These are phyloP conservation scores for Toxotes chatareus DNA, from an alignment of 2,113 vertebrate species.

Conservation along the genomic window DNA sequence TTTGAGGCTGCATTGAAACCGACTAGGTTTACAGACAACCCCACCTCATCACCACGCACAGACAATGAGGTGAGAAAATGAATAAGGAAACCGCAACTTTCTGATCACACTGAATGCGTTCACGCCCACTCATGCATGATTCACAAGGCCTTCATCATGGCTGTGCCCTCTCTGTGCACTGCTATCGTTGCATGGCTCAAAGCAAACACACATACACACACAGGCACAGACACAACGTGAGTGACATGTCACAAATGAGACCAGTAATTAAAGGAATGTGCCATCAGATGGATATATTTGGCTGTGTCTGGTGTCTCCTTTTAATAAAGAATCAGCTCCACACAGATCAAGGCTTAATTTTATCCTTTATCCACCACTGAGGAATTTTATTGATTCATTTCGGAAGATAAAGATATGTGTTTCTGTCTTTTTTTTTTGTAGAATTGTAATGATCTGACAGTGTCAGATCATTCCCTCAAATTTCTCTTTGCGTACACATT, in stretches of 20 bases:
- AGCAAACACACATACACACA: conserved; percentile 14
- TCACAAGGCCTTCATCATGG: not conserved
- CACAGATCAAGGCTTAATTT: conserved; percentile 48
- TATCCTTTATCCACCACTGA: conserved; percentile 31
- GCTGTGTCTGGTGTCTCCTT: conserved; percentile 35
- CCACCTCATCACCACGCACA: not conserved
- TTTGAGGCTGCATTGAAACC: not conserved
- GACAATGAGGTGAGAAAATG: not conserved
- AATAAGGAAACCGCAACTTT: conserved; percentile 32
- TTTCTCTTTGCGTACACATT: conserved; percentile 26
- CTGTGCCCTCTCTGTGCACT: not conserved
- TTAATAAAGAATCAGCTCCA: conserved; percentile 58
- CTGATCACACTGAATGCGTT: not conserved
- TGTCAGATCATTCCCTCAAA: not conserved
- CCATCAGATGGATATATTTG: conserved; percentile 52
- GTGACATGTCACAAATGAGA: conserved; percentile 37
- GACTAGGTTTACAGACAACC: not conserved
- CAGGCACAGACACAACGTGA: conserved; percentile 25
- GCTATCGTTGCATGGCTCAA: conserved; percentile 1
- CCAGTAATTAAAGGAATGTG: conserved; percentile 39
- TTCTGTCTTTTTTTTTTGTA: not conserved
- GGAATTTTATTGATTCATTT: conserved; percentile 24
- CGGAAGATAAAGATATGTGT: conserved; percentile 41
- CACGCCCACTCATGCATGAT: not conserved
- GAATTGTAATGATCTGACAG: conserved; percentile 38